Conservation (phyloP, 2,888 invertebrate species). For the Agrilus cyanescens region DNA sequence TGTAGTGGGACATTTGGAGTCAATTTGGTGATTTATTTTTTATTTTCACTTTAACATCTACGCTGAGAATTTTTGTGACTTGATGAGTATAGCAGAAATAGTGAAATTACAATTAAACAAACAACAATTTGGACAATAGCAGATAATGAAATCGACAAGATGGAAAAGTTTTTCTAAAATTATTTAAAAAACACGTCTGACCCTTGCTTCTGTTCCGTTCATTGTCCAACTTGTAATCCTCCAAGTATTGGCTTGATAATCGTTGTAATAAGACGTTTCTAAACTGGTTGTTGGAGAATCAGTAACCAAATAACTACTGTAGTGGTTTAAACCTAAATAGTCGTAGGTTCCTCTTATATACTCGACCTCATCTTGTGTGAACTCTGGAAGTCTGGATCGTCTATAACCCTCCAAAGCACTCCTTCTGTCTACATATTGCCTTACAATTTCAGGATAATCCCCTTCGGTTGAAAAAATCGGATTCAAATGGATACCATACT, state of each 20-base stretch:
- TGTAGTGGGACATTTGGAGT: too few species aligned
- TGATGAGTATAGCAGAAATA: too few species aligned
- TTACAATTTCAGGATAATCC: conserved; percentile 45
- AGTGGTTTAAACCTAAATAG: conserved; percentile 40
- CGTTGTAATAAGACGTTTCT: conserved; percentile 15
- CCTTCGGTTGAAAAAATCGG: conserved; percentile 43
- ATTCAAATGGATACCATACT: conserved; percentile 42
- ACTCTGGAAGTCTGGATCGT: conserved; percentile 44
- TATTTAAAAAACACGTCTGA: too few species aligned
- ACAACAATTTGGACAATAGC: too few species aligned
- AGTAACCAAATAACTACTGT: conserved; percentile 25
- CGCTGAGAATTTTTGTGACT: too few species aligned
- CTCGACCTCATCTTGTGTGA: conserved; percentile 38
- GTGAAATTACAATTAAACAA: too few species aligned
- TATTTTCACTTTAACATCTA: too few species aligned
- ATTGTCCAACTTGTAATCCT: conserved; percentile 36
- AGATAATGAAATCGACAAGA: too few species aligned
- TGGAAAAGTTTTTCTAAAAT: too few species aligned
- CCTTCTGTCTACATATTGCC: conserved; percentile 40
- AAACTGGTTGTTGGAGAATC: conserved; percentile 3
- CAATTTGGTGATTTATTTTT: too few species aligned
- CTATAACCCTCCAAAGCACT: conserved; percentile 42
- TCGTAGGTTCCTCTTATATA: conserved; percentile 36
- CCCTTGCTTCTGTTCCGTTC: conserved; percentile 15
- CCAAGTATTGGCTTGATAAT: conserved; percentile 31